These are phyloP conservation scores for Amphilophus citrinellus DNA, from an alignment of 2,113 vertebrate genomes.

Conservation along the genomic window DNA sequence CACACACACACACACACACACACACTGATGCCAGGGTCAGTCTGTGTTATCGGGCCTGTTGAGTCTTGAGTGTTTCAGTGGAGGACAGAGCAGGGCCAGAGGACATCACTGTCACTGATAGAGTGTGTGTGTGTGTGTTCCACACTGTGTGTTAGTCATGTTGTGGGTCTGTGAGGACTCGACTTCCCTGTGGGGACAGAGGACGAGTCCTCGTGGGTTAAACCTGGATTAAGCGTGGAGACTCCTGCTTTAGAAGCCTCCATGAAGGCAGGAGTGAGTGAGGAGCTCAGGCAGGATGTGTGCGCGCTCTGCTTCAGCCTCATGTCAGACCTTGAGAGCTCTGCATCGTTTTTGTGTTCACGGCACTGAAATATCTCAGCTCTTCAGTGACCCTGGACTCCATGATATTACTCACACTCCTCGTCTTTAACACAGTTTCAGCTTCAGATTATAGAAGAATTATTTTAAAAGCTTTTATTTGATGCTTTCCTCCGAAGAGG, in stretches of 20 bases:
- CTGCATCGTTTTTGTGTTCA: too few relatives aligned
- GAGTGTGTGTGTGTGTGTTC: conserved; percentile 4
- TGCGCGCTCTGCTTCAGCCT: not conserved
- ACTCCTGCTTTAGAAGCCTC: too few relatives aligned
- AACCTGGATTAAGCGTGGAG: too few relatives aligned
- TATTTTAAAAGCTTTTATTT: not conserved
- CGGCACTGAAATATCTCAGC: accelerated
- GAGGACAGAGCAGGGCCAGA: conserved; percentile 22
- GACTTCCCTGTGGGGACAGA: not conserved
- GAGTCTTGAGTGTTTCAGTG: conserved; percentile 25
- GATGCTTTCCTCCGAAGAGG: not conserved
- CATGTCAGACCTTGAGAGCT: not conserved
- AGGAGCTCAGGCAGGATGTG: not conserved
- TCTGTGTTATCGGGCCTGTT: conserved; percentile 33
- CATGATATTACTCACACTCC: not conserved
- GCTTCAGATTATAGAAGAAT: not conserved
- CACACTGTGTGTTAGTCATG: conserved; percentile 10
- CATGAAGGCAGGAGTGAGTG: too few relatives aligned
- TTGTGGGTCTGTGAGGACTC: not conserved
- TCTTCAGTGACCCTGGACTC: not conserved
- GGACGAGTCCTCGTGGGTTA: not conserved
- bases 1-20: conserved; percentile 14
- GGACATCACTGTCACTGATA: not conserved
- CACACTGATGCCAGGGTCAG: conserved; percentile 20
- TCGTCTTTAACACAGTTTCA: not conserved